phyloP scores from a whole-genome alignment of 2,113 vertebrate genomes.

The Cromileptes altivelis region DNA sequence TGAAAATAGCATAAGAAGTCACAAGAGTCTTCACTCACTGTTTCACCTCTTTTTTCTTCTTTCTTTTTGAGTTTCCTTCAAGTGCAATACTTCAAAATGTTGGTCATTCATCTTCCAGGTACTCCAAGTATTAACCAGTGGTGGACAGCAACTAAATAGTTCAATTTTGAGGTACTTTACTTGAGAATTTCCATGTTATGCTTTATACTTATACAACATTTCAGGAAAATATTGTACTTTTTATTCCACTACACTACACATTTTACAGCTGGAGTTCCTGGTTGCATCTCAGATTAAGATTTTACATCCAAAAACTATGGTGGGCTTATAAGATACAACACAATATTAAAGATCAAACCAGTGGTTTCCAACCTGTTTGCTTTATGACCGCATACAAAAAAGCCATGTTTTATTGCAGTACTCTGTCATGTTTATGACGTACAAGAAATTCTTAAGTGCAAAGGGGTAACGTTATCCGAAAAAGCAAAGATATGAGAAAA shows the following conservation, averaged over 20 bases:
- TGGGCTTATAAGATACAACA: no score
- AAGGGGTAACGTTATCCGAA: not conserved
- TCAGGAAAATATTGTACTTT: no score
- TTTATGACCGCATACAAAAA: no score
- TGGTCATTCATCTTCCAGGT: not conserved
- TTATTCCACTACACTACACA: no score
- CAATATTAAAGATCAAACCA: no score
- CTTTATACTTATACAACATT: no score
- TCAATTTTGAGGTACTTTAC: not conserved
- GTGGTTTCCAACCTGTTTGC: no score
- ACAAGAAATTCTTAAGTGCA: not conserved
- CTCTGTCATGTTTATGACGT: not conserved
- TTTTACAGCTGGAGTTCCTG: no score
- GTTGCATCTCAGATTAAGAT: no score
- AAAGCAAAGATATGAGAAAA: not conserved
- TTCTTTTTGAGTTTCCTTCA: not conserved
- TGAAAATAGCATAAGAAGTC: slow-evolving; percentile 49
- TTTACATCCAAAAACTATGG: no score
- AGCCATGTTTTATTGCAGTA: not conserved
- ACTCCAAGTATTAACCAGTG: not conserved
- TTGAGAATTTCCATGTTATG: not conserved
- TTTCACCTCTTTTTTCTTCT: not conserved
- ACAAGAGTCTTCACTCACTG: not conserved
- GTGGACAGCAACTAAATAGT: no score
- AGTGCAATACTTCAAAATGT: not conserved